phyloP scores from a whole-genome alignment of 1,140 invertebrate genomes.

The Apis cerana region DNA sequence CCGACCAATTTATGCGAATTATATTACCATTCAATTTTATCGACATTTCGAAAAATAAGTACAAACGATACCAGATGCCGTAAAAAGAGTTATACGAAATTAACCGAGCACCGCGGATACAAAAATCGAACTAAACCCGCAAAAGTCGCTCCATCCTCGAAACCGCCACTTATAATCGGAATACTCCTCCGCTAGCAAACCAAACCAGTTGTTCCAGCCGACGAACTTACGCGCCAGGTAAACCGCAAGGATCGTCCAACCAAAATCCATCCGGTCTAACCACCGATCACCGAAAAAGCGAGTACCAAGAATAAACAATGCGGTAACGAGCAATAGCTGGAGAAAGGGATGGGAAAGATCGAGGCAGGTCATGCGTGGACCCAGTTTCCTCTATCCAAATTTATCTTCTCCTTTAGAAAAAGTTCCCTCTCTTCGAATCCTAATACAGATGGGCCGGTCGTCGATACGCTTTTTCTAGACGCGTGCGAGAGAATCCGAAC shows the following conservation, averaged over 20 bases:
- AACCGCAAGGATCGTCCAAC: background rate
- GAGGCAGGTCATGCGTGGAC: conserved; percentile 49
- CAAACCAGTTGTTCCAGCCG: background rate
- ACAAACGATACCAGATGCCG: background rate
- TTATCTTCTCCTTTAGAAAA: conserved; percentile 51
- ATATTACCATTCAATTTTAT: background rate
- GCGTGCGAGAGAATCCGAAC: conserved; percentile 37
- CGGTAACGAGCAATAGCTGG: background rate
- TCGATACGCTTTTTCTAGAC: conserved; percentile 1
- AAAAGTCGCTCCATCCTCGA: too few species aligned
- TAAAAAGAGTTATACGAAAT: background rate
- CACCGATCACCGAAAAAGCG: conserved; percentile 4
- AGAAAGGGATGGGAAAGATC: background rate
- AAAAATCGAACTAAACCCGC: too few species aligned
- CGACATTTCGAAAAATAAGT: background rate
- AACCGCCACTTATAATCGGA: background rate
- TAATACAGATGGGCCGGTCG: conserved; percentile 31
- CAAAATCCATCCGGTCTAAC: background rate
- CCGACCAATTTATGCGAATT: background rate
- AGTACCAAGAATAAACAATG: conserved; percentile 20
- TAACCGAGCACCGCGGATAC: too few species aligned
- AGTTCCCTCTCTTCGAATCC: conserved; percentile 39
- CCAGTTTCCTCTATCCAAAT: conserved; percentile 51
- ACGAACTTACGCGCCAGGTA: background rate
- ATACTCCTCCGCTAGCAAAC: background rate